Base-by-base conservation (phyloP, 2,888 invertebrate species). In the Hipparchia sbordonii region DNA sequence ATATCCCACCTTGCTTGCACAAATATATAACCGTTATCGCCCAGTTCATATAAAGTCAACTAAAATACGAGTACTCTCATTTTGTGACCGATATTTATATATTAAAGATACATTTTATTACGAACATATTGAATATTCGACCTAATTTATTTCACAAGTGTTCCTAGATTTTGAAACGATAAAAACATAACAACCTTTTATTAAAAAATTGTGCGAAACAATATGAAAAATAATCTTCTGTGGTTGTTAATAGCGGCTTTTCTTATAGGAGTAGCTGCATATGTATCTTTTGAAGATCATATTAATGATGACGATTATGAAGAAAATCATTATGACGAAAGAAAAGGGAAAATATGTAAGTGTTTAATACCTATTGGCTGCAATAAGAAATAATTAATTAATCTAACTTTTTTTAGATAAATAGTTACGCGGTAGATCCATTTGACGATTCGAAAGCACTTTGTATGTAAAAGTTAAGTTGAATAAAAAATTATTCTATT, bases 21-120 rank as follows among this genome's bases (percentile, higher is more conserved):
- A 91, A 91, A 92, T 82, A 91, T 51, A 77, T 70, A 71, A 90
- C 93, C 92, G 93, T 92, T 92, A 93, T 81, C 78, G 82, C 84
- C 85, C 76, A 91, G 86, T 83, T 90, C 91, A 92, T 91, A 90
- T 86, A 90, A 80, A 13, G 74, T 84, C 78, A 82, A 79, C 83
- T 78, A 79, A 76, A 82, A 84, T 74, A 74, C 23, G 67, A 51
- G 60, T 70, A 77, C 81, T 80, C 84, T 82, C 88, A 92, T 91
- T 91, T 88, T 77, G 73, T 80, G 75, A 77, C 79, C 72, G 75
- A 73, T 66, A 62, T 59, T 69, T 45, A 13, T 65, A n/a, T 69
- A 52, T 51, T 13, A 62, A 72, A 66, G 48, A 45, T 56, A n/a
- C 52, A 33, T 60, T 39, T 33, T 56, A n/a, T 57, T 9, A 51